phyloP scores from a whole-genome alignment of 92 coral and sea anemone species.

The Palythoa caribaeorum region DNA sequence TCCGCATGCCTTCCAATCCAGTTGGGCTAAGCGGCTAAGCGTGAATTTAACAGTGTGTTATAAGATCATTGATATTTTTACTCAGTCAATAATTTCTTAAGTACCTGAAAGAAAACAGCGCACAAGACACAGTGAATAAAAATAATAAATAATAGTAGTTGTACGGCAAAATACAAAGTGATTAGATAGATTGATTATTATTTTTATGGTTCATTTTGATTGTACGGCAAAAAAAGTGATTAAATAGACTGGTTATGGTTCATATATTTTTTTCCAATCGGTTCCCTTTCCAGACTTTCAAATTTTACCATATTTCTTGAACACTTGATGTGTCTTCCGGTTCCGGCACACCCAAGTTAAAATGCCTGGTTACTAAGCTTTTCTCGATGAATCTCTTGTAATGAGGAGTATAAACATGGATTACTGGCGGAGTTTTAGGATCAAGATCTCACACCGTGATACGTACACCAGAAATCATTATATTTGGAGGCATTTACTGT shows the following conservation, averaged over 20 bases:
- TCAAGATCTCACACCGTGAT: constrained; percentile 51
- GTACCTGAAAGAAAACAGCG: constrained; percentile 40
- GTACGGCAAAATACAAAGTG: constrained; percentile 42
- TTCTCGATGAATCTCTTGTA: constrained; percentile 46
- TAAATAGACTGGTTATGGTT: constrained; percentile 29
- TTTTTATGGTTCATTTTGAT: constrained; percentile 34
- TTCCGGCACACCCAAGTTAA: constrained; percentile 33
- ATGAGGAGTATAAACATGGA: constrained; percentile 14
- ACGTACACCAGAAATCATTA: constrained; percentile 39
- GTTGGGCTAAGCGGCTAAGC: constrained; percentile 40
- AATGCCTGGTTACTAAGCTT: constrained; percentile 43
- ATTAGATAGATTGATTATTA: constrained; percentile 36
- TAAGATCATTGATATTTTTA: constrained; percentile 39
- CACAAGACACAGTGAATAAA: constrained; percentile 34
- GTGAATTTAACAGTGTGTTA: constrained; percentile 40
- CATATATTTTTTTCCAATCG: constrained; percentile 29
- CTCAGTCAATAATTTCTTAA: constrained; percentile 37
- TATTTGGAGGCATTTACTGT: constrained; percentile 49
- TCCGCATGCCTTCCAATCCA: constrained; percentile 47
- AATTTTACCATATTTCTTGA: constrained; percentile 47
- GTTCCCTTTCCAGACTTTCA: constrained; percentile 36
- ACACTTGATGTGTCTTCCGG: constrained; percentile 44
- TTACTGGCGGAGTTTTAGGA: constrained; percentile 53
- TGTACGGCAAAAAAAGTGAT: constrained; percentile 28
- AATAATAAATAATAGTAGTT: constrained; percentile 33